Percentiles rank a stretch among this genome's conserved stretches.
Evolutionary conservation across 2,113 vertebrate genomes (phyloP).

Genomic region (Trogon surrucura): DNA sequence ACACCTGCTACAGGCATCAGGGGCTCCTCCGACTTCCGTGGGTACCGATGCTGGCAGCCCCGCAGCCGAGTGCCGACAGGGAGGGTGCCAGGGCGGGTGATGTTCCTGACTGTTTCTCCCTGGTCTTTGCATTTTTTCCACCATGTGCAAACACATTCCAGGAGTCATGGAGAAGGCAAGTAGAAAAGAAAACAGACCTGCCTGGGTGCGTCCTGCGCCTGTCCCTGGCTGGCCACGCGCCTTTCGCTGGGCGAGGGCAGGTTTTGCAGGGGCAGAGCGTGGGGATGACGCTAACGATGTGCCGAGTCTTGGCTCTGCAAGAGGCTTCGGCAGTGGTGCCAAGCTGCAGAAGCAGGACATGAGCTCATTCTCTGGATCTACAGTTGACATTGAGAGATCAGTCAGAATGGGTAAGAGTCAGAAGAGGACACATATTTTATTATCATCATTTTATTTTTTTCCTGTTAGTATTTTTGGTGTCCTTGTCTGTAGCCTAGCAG

Average conservation of each 20-base stretch:
- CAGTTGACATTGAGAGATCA: not conserved
- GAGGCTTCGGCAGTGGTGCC: not conserved
- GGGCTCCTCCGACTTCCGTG: not conserved
- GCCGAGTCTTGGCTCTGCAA: not conserved
- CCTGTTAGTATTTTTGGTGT: not conserved
- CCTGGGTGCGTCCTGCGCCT: accelerated
- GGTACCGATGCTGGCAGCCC: not conserved
- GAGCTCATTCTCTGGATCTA: constrained; percentile 27
- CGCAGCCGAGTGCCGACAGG: accelerated
- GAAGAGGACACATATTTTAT: not conserved
- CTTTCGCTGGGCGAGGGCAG: accelerated
- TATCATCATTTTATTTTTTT: not conserved
- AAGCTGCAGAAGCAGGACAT: not conserved
- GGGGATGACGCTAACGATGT: not conserved
- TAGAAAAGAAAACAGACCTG: not conserved
- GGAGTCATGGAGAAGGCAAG: not conserved
- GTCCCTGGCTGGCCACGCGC: accelerated
- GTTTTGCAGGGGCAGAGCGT: not conserved
- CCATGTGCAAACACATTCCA: constrained; percentile 19
- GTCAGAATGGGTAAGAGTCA: not conserved
- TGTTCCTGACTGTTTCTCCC: not conserved
- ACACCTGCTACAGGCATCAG: not conserved
- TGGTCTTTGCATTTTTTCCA: constrained; percentile 33
- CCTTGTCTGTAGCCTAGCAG: not conserved
- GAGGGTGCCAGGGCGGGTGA: not conserved